phyloP scores from a whole-genome alignment of 2,797 vertebrate genomes.

The Moxostoma hubbsi region DNA sequence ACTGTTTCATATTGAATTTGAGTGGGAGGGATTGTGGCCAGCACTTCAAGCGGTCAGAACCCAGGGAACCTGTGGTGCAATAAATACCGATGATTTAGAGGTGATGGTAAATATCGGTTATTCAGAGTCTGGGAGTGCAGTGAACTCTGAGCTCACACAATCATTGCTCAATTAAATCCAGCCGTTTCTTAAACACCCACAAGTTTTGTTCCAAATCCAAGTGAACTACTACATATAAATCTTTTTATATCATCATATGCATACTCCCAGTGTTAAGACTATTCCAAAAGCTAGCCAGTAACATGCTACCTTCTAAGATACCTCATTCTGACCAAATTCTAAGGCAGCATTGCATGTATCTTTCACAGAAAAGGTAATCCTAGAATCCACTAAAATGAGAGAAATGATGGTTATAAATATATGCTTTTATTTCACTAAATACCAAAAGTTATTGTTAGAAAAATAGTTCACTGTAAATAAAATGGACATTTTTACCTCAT shows the following conservation, averaged over 20 bases:
- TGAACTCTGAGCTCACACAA: neutral
- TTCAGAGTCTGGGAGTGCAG: neutral
- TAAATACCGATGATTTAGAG: conserved; percentile 20
- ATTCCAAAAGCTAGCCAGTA: neutral
- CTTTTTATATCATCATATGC: neutral
- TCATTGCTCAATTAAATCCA: neutral
- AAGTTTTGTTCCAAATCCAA: neutral
- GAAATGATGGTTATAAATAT: no score
- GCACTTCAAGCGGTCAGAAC: neutral
- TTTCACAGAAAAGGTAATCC: no score
- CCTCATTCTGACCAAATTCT: no score
- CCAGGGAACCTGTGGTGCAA: neutral
- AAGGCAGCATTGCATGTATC: no score
- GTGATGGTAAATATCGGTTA: conserved; percentile 4
- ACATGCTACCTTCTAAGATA: neutral
- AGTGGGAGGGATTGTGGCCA: conserved; percentile 11
- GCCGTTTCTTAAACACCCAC: neutral
- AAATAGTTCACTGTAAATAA: no score
- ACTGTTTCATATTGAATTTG: conserved; percentile 7
- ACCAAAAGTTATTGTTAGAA: no score
- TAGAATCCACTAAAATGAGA: no score
- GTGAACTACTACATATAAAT: neutral
- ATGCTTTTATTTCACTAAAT: no score
- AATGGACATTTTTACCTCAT: no score
- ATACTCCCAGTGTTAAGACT: no score